A percentile compares a stretch with the other conserved stretches of the same genome.
phyloP scores from a whole-genome alignment of 2,888 invertebrate genomes.

The Cryptus viduatorius region DNA sequence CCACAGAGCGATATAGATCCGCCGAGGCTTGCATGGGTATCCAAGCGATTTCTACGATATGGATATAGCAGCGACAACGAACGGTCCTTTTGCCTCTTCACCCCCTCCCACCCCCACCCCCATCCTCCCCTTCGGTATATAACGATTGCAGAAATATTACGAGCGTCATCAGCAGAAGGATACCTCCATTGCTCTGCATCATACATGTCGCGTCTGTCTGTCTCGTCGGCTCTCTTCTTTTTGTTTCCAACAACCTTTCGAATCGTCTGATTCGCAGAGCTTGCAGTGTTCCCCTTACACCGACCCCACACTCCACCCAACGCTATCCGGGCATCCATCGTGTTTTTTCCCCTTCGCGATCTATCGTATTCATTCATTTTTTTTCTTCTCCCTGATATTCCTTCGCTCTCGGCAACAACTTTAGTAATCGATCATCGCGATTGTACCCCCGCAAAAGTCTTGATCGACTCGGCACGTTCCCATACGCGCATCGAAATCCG shows the following conservation, averaged over 20 bases:
- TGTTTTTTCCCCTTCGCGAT: constrained; percentile 15
- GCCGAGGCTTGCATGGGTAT: constrained; percentile 15
- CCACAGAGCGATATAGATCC: constrained; percentile 31
- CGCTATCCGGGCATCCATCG: constrained; percentile 9
- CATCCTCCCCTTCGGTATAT: constrained; percentile 59
- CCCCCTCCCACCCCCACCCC: not conserved
- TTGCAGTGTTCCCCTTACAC: constrained; percentile 36
- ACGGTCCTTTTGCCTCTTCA: constrained; percentile 36
- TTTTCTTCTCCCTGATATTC: constrained; percentile 41
- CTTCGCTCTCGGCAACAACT: constrained; percentile 60
- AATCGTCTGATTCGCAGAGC: constrained; percentile 38
- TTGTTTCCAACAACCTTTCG: constrained; percentile 33
- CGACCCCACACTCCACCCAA: not conserved
- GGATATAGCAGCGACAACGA: constrained; percentile 54
- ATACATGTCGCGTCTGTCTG: constrained; percentile 56
- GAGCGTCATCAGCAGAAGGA: constrained; percentile 53
- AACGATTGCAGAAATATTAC: constrained; percentile 76
- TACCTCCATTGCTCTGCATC: constrained; percentile 15
- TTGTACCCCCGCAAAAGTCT: constrained; percentile 51
- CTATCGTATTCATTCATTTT: constrained; percentile 36
- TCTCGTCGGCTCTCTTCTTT: constrained; percentile 46
- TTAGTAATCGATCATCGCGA: constrained; percentile 76
- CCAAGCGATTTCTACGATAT: constrained; percentile 73
- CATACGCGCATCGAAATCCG: constrained; percentile 5
- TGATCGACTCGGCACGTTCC: not conserved